Base-by-base conservation (phyloP, 2,888 invertebrate genomes). In the Apocheima hispidaria region DNA sequence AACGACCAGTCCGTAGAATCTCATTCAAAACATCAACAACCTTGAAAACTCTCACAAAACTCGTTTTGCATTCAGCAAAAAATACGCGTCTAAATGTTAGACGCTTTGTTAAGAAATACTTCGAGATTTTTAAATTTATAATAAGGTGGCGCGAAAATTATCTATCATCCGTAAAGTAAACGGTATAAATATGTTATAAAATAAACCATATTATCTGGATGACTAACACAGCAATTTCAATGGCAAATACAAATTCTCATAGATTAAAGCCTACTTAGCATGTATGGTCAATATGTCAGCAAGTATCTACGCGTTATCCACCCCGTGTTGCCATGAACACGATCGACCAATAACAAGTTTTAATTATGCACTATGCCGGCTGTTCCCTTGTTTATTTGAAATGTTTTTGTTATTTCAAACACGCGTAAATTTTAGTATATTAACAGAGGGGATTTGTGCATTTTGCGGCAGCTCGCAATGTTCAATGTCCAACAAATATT, bases 181-280 rank as follows among this genome's bases (percentile, higher is more conserved):
- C 9, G 2, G 28, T 28, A 28, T 5, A 9, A 28, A n/a, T 16
- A 4, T 16, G 9, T 16, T 9, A 10, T 26, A 2, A 2, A 14
- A 26, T 3, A 4, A n/a, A 12, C n/a, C 14, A 3, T 38, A 18
- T 5, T n/a, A n/a, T n/a, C 18, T 2, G 7, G 12, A 38, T 16
- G 16, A 16, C 16, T 36, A 18, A 5, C 36, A 16, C 36, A 35
- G n/a, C 14, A 36, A 36, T 36, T 38, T 38, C 38, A 9, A 20
- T 6, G 2, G 18, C 20, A 20, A 20, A 4, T 43, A 23, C 14
- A 43, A 23, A 33, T 33, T 2, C 21, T 18, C 21, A 21, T 20
- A 30, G n/a, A n/a, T 14, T 30, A 53, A 33, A 54, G 36, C 44
- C 26, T 44, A 44, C 35, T 46, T 38, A 18, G 12, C 16, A 38